These are phyloP conservation scores for Motacilla alba DNA, from an alignment of 2,113 vertebrate genomes.

Conservation along the genomic window DNA sequence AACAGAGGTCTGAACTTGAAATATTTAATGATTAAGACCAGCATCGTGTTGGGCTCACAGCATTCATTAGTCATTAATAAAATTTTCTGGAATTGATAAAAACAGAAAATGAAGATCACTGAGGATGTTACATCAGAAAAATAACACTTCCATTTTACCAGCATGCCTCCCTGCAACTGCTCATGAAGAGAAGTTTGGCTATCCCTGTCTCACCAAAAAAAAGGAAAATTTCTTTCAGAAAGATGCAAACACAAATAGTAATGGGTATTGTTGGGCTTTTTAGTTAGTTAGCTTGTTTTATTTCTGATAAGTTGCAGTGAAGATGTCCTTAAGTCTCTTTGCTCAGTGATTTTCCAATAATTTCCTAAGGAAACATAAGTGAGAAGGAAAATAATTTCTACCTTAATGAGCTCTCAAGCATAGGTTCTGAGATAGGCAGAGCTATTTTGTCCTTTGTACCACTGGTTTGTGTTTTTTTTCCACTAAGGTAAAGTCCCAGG, in stretches of 20 bases:
- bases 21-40: not conserved
- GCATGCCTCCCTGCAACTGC: not conserved
- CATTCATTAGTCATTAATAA: not conserved
- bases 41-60: rapidly evolving
- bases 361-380: not conserved
- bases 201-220: not conserved
- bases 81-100: not conserved
- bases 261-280: not conserved
- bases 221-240: not conserved
- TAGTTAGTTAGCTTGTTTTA: not conserved
- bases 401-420: not conserved
- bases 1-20: not conserved
- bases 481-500: not conserved
- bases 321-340: not conserved
- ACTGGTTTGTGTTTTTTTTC: not conserved
- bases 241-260: not conserved
- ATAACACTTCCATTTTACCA: not conserved
- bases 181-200: not conserved
- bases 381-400: not conserved
- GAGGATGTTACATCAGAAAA: not conserved
- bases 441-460: not conserved
- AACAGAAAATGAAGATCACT: not conserved
- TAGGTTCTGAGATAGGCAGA: not conserved
- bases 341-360: not conserved
- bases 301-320: not conserved